These are phyloP conservation scores for Phrynosoma blainvillii DNA, from an alignment of 2,113 vertebrate genomes.

Conservation along the genomic window DNA sequence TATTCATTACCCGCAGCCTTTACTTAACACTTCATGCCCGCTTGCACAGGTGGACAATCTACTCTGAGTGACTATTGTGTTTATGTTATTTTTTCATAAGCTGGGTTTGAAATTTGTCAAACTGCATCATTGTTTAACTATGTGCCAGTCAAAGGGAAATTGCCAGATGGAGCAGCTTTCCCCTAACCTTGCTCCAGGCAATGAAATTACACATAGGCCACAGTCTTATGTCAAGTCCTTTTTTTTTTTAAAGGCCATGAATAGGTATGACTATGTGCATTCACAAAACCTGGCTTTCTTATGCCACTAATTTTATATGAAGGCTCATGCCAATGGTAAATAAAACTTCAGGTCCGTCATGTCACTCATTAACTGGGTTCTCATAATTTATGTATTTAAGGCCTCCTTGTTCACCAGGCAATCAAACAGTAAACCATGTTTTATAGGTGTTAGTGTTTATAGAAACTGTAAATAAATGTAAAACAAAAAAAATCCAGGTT, in stretches of 20 bases:
- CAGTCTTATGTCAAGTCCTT: slow-evolving; percentile 77
- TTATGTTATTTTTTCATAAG: slow-evolving; percentile 95
- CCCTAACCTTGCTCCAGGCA: slow-evolving; percentile 84
- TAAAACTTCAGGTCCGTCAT: slow-evolving; percentile 77
- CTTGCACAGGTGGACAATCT: slow-evolving; percentile 89
- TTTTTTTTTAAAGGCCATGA: slow-evolving; percentile 62
- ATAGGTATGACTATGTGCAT: slow-evolving; percentile 78
- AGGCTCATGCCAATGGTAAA: slow-evolving; percentile 78
- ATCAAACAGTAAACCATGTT: slow-evolving; percentile 77
- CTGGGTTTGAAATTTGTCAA: slow-evolving; percentile 94
- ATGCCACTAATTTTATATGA: slow-evolving; percentile 80
- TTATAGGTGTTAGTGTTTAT: slow-evolving; percentile 88
- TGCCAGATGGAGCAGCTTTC: slow-evolving; percentile 88
- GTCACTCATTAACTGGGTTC: slow-evolving; percentile 81
- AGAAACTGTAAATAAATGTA: slow-evolving; percentile 85
- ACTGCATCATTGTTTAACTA: slow-evolving; percentile 93
- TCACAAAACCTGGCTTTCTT: slow-evolving; percentile 77
- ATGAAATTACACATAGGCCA: slow-evolving; percentile 81
- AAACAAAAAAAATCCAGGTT: slow-evolving; percentile 79
- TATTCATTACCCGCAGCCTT: slow-evolving; percentile 86
- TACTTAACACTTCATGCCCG: slow-evolving; percentile 85
- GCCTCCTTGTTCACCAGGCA: slow-evolving; percentile 71
- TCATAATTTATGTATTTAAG: slow-evolving; percentile 81
- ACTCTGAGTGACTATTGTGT: slow-evolving; percentile 81
- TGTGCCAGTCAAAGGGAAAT: slow-evolving; percentile 84